Base-by-base conservation (phyloP, 1,140 invertebrate species). In the Leptonema lineaticorne region DNA sequence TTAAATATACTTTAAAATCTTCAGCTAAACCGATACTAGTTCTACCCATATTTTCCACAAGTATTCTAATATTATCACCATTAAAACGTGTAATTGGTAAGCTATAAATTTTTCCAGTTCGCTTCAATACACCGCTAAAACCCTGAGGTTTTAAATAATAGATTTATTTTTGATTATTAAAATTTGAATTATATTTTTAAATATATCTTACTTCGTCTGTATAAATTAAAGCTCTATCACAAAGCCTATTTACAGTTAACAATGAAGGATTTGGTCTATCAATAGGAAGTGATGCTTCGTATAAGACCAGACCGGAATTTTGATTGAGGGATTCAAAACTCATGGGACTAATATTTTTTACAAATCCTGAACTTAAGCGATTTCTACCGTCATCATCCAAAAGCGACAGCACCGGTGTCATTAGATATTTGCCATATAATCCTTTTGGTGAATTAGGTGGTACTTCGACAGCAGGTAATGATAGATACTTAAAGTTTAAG, bases 41-140 rank as follows among this genome's bases (percentile, higher is more conserved):
- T 41, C 92, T 83, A 45, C 92, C 93, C 80, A 92, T 89, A 77
- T 92, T 94, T 79, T 95, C 92, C 0, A 95, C 91, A 0, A 95
- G 75, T 33, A 95, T 80, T 56, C 86, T 84, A 7, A 95, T 74
- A 0, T 76, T 78, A 28, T 84, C 82, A 4, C 83, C 86, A 50
- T 78, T 74, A 16, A 80, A 77, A 18, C 82, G 80, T 16, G 75
- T 77, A 3, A 93, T 73, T 1, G 81, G 79, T 1, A 90, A 33
- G 0, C 78, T 75, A 58, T 79, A 83, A 26, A 85, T 79, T 26
- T 81, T 78, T 57, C 84, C 79, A 37, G 83, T 83, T 67, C 90
- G 79, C 58, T 45, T 64, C 45, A 64, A 29, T 9, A 50, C 16
- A 14, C 62, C 62, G 5, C 8, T 29, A 28, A 66, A 57, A 22